These are phyloP conservation scores for Neelides folsomi DNA, from an alignment of 2,888 invertebrate species.

Conservation along the genomic window DNA sequence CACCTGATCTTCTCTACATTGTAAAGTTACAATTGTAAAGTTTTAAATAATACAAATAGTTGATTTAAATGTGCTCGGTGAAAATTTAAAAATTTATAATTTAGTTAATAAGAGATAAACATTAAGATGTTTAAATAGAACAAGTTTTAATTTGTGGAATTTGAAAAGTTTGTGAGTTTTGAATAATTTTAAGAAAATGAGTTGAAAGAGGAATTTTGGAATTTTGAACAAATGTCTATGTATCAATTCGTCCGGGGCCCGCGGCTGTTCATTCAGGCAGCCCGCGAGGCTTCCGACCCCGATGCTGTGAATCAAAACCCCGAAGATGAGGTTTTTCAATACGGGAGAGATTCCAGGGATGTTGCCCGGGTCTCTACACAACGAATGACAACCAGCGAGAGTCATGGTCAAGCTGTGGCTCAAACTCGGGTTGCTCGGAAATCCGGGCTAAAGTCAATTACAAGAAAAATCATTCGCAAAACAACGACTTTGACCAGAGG, in stretches of 20 bases:
- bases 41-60: too few relatives aligned
- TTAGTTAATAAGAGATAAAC: too few relatives aligned
- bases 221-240: constrained; percentile 47
- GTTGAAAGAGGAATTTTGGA: constrained; percentile 19
- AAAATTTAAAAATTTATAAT: too few relatives aligned
- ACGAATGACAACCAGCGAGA: constrained; percentile 68
- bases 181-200: background rate
- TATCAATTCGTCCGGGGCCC: constrained; percentile 65
- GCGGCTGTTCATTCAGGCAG: constrained; percentile 63
- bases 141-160: too few relatives aligned
- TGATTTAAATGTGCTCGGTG: too few relatives aligned
- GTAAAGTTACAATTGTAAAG: background rate
- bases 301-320: constrained; percentile 39
- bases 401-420: constrained; percentile 62
- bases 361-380: constrained; percentile 68
- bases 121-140: too few relatives aligned
- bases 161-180: background rate
- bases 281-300: constrained; percentile 50
- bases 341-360: constrained; percentile 40
- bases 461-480: constrained; percentile 71
- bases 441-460: constrained; percentile 66
- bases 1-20: background rate
- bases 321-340: constrained; percentile 40
- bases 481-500: constrained; percentile 77
- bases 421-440: constrained; percentile 68